Evolutionary conservation across 1,140 invertebrate genomes (phyloP), one percentile per base, ranked within the genome.

Genomic region (Drosophila mayri): DNA sequence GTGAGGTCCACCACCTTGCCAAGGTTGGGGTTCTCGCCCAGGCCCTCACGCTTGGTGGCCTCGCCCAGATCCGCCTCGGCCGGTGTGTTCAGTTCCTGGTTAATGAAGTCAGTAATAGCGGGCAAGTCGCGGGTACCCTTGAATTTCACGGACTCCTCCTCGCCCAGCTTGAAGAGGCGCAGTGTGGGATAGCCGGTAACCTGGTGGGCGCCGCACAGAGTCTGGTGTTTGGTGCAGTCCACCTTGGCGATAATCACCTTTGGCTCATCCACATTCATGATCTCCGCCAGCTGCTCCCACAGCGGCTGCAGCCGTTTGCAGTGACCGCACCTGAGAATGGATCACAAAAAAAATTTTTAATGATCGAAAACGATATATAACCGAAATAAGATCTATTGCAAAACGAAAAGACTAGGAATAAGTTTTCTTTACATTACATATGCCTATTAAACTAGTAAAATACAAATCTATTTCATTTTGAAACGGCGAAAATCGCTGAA

Each of bases 161-260:
- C 94, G 44, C 95, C 95, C 46, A 92, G 88, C 91, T 95, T 95
- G 87, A 96, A 97, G 77, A 97, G 96, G 83, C 97, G 97, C 14
- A 97, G 86, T 2, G 94, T 94, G 4, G 94, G 94, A 85, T 94
- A 94, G 4, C 96, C 96, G 61, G 96, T 96, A 1, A 97, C 94
- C 91, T 96, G 95, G 67, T 97, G 95, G 57, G 95, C 93, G 14
- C 94, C 94, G 90, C 97, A 97, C 3, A 97, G 86, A 14, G 93
- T 90, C 44, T 94, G 95, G 67, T 97, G 95, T 16, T 93, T 93
- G 2, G 96, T 97, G 91, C 97, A 97, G 90, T 97, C 96, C 4
- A 97, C 95, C 93, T 96, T 96, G 4, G 94, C 96, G 67, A 96
- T 95, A 59, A 93, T 93, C 43, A 96, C 94, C 85, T 95, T 93